Conservation (phyloP, 2,888 invertebrate genomes). For the Hypselothyrea guttata region DNA sequence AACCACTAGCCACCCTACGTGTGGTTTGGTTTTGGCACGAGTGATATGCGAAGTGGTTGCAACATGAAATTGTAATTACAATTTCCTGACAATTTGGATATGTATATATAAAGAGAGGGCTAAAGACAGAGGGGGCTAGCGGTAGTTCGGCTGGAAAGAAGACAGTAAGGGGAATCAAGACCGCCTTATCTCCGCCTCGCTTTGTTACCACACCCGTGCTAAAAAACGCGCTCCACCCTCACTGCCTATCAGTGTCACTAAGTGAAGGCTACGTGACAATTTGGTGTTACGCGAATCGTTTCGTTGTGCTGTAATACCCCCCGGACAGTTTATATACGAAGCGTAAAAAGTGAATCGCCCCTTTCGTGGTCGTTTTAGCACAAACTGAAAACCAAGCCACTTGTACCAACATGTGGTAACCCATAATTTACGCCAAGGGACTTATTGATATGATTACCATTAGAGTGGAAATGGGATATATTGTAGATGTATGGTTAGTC, state of each 20-base stretch:
- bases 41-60: constrained; percentile 59
- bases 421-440: constrained; percentile 70
- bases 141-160: too few relatives aligned
- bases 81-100: constrained; percentile 43
- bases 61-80: constrained; percentile 70
- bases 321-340: constrained; percentile 21
- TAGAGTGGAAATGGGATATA: background rate
- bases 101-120: constrained; percentile 10
- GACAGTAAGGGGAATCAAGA: constrained; percentile 12
- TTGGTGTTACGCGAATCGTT: constrained; percentile 69
- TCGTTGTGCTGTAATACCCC: constrained; percentile 41
- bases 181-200: constrained; percentile 20
- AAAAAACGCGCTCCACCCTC: constrained; percentile 54
- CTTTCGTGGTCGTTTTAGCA: constrained; percentile 29
- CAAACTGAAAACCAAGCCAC: constrained; percentile 53
- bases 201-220: constrained; percentile 47
- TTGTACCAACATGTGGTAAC: constrained; percentile 71
- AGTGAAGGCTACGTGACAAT: constrained; percentile 70
- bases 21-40: constrained; percentile 38
- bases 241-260: constrained; percentile 50
- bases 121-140: background rate
- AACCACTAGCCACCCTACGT: constrained; percentile 74
- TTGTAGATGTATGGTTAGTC: background rate
- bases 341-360: constrained; percentile 56
- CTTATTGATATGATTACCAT: constrained; percentile 59